phyloP scores from a whole-genome alignment of 1,140 invertebrate genomes.

The Agrilus planipennis region DNA sequence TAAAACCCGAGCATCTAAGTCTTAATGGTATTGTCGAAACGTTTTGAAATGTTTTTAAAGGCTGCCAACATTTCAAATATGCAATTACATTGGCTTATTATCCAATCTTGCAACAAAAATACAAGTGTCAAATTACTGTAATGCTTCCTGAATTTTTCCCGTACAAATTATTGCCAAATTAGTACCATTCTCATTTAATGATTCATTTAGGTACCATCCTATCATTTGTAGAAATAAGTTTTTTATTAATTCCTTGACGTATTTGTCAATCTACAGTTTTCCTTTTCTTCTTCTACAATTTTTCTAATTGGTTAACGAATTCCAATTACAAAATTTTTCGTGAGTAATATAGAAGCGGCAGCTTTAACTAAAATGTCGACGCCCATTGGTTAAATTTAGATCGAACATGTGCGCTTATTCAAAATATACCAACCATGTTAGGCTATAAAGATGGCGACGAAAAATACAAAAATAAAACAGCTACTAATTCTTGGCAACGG shows the following conservation, averaged over 20 bases:
- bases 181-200: no score
- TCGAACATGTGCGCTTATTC: not conserved
- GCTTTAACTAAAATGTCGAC: conserved; percentile 7
- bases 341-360: not conserved
- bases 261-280: not conserved
- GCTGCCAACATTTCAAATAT: no score
- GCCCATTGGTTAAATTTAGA: conserved; percentile 7
- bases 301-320: not conserved
- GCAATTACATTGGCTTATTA: no score
- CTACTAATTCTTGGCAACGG: not conserved
- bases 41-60: no score
- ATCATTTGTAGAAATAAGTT: not conserved
- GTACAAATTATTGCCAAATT: no score
- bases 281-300: no score
- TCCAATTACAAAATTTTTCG: not conserved
- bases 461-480: not conserved
- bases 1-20: not conserved
- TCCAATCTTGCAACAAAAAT: no score
- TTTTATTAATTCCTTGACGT: not conserved
- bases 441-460: conserved; percentile 6
- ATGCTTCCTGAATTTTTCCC: no score
- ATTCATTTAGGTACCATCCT: no score
- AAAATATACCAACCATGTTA: conserved; percentile 4
- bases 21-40: not conserved
- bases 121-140: no score